phyloP scores from a whole-genome alignment of 2,113 vertebrate species.

The Corythornis vintsioides region DNA sequence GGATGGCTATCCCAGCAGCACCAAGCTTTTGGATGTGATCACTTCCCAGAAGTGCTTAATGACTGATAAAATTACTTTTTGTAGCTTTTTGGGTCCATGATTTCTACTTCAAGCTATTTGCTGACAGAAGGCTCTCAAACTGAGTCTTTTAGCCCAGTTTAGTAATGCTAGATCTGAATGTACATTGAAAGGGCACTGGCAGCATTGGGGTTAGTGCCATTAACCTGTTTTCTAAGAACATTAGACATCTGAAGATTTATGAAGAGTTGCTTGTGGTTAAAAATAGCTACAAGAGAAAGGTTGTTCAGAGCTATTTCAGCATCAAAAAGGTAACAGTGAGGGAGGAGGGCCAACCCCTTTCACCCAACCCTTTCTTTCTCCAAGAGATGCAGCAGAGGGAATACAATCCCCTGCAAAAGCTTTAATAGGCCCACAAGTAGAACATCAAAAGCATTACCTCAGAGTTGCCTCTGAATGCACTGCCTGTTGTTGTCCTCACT shows the following conservation, averaged over 20 bases:
- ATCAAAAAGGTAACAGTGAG: background rate
- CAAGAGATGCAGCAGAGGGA: background rate
- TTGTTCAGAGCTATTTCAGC: background rate
- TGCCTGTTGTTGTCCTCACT: background rate
- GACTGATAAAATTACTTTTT: background rate
- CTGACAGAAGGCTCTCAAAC: background rate
- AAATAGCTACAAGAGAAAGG: background rate
- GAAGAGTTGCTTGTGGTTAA: background rate
- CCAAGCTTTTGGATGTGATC: background rate
- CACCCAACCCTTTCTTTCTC: background rate
- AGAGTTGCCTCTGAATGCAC: background rate
- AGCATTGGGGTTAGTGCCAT: conserved; percentile 1
- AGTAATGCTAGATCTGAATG: background rate
- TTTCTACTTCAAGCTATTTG: background rate
- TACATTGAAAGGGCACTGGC: background rate
- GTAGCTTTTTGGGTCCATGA: background rate
- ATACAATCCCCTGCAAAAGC: background rate
- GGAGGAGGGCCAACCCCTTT: background rate
- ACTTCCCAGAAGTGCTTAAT: background rate
- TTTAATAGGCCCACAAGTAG: background rate
- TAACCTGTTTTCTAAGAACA: background rate
- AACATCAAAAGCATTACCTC: background rate
- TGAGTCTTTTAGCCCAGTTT: background rate
- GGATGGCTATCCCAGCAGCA: background rate
- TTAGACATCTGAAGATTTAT: background rate